Evolutionary conservation across 2,113 vertebrate genomes (phyloP), one percentile per base, ranked within the genome.

Genomic region (Xyrauchen texanus): DNA sequence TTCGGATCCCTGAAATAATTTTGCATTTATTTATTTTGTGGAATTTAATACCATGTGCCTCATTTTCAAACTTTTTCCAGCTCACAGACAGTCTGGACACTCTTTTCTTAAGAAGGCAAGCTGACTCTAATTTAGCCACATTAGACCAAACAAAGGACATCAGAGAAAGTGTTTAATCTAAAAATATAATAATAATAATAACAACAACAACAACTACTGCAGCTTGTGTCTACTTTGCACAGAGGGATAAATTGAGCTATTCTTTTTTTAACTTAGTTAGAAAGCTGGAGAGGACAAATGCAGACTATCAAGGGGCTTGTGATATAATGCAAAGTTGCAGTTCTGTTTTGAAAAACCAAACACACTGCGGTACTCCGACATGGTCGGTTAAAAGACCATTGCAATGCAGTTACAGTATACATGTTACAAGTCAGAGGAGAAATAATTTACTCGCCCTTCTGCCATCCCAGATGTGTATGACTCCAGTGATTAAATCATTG

Each of bases 171-270:
- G 21, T 34, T 61, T n/a, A 12, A 16, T 16, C 53, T 73, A 61
- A 47, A 73, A 61, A 73, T 73, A 73, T 73, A 34, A 34, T 34
- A 61, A 73, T 47, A 15, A n/a, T n/a, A n/a, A n/a, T n/a, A n/a
- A n/a, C n/a, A n/a, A n/a, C n/a, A n/a, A n/a, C n/a, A n/a, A n/a
- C n/a, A n/a, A 58, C 12, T 45, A 58, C 70, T 73, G 57, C 42
- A 47, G 70, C 71, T 62, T 74, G 45, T 62, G 10, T 13, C 7
- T 16, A 74, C 58, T 49, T 74, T 58, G 11, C 7, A 13, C 7
- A 34, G 52, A 70, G 68, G 51, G 52, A 70, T 70, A 57, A 70
- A 57, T n/a, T n/a, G 11, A 61, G 58, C 44, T 49, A 49, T 62
- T 49, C 10, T 51, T 7, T 60, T 42, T 47, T 49, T 34, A 34